These are phyloP conservation scores for Rhagium mordax DNA, from an alignment of 2,888 invertebrate species.

Conservation along the genomic window DNA sequence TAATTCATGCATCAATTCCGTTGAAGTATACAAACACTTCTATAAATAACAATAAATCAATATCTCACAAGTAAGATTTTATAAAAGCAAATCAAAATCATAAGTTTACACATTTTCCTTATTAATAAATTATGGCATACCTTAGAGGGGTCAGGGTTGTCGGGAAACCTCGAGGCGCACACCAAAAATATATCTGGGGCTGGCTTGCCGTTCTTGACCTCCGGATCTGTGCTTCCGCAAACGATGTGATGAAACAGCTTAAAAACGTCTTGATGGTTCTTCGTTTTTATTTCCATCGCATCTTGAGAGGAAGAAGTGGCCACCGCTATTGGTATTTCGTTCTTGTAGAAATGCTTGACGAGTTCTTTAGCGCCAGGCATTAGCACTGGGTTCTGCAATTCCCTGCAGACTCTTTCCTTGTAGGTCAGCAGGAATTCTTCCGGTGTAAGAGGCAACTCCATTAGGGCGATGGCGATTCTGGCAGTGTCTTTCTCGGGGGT, in stretches of 20 bases:
- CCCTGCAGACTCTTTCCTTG: constrained; percentile 67
- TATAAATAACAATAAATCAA: not conserved
- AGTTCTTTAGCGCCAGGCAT: constrained; percentile 72
- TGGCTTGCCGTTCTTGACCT: constrained; percentile 81
- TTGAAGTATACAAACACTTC: not conserved
- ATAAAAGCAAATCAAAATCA: not conserved
- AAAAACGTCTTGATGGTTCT: constrained; percentile 71
- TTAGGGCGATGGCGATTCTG: constrained; percentile 71
- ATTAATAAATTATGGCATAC: constrained; percentile 49
- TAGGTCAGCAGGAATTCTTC: constrained; percentile 75
- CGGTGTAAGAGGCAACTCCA: constrained; percentile 75
- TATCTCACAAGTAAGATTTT: not conserved
- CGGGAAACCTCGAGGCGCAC: constrained; percentile 75
- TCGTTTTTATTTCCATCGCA: constrained; percentile 74
- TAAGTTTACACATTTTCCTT: not conserved
- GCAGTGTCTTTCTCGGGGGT: constrained; percentile 72
- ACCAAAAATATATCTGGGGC: constrained; percentile 80
- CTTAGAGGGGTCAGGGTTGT: constrained; percentile 69
- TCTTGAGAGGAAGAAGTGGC: constrained; percentile 78
- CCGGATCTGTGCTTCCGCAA: constrained; percentile 77
- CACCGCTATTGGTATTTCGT: constrained; percentile 78
- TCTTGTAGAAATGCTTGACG: constrained; percentile 72
- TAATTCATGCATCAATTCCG: not conserved
- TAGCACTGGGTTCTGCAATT: constrained; percentile 74
- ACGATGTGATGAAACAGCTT: constrained; percentile 75